phyloP scores from a whole-genome alignment of 2,113 vertebrate species.

The Caloenas nicobarica region DNA sequence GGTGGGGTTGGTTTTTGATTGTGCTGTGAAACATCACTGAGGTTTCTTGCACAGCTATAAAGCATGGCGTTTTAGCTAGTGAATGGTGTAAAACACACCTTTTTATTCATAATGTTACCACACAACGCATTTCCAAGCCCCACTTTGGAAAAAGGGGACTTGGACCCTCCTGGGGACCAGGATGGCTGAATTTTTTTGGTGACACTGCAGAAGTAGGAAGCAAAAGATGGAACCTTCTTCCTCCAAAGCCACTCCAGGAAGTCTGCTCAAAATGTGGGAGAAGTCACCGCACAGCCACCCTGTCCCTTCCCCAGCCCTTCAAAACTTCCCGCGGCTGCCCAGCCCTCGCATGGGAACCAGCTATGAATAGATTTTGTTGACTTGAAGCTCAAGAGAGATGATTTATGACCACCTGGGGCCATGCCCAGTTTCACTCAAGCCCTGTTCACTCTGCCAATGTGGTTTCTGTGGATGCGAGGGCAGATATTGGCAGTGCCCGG shows the following conservation, averaged over 20 bases:
- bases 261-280: neutral
- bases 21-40: fast-evolving
- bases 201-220: neutral
- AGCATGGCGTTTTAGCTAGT: neutral
- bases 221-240: neutral
- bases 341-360: neutral
- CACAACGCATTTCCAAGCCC: neutral
- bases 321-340: neutral
- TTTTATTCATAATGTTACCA: neutral
- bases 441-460: neutral
- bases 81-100: neutral
- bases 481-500: neutral
- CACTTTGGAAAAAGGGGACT: fast-evolving
- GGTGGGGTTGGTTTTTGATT: neutral
- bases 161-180: neutral
- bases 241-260: neutral
- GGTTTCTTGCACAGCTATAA: neutral
- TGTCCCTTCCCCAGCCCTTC: neutral
- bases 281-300: neutral
- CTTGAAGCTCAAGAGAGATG: neutral
- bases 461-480: neutral
- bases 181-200: fast-evolving
- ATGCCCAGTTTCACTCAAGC: neutral
- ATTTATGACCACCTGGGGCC: neutral
- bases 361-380: neutral